These are phyloP conservation scores for Rachycentron canadum DNA, from an alignment of 2,797 vertebrate species.

Conservation along the genomic window DNA sequence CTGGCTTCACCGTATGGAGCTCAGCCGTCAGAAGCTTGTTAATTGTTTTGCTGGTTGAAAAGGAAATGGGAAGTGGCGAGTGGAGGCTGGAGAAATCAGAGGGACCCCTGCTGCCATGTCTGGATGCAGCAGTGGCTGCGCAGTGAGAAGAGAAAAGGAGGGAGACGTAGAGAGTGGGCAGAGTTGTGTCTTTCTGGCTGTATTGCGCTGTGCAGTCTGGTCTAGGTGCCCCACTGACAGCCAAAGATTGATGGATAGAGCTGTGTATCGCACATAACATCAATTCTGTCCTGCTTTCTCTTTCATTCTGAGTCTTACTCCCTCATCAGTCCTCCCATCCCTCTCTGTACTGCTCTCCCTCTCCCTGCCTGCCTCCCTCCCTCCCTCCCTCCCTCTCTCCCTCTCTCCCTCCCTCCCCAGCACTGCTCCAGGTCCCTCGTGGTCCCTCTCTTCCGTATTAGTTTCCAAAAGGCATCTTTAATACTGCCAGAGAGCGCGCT, in stretches of 20 bases:
- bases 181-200: constrained; percentile 64
- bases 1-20: constrained; percentile 37
- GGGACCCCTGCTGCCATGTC: constrained; percentile 71
- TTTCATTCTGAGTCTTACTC: constrained; percentile 72
- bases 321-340: constrained; percentile 71
- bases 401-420: constrained; percentile 29
- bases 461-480: constrained; percentile 80
- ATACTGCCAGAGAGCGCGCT: constrained; percentile 71
- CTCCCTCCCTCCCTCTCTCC: constrained; percentile 14
- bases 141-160: constrained; percentile 48
- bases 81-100: constrained; percentile 57
- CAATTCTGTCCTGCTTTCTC: constrained; percentile 80
- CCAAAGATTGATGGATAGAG: constrained; percentile 72
- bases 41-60: constrained; percentile 61
- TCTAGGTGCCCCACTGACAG: constrained; percentile 66
- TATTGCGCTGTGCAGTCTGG: constrained; percentile 58
- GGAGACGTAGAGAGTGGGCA: constrained; percentile 41
- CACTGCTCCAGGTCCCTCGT: constrained; percentile 68
- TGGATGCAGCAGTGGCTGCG: constrained; percentile 75
- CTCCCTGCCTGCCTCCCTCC: constrained; percentile 40
- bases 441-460: constrained; percentile 75
- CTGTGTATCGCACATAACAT: constrained; percentile 74
- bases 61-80: constrained; percentile 23
- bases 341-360: constrained; percentile 41
- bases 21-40: constrained; percentile 51